These are phyloP conservation scores for Brachyistius frenatus DNA, from an alignment of 2,113 vertebrate genomes.

Conservation along the genomic window DNA sequence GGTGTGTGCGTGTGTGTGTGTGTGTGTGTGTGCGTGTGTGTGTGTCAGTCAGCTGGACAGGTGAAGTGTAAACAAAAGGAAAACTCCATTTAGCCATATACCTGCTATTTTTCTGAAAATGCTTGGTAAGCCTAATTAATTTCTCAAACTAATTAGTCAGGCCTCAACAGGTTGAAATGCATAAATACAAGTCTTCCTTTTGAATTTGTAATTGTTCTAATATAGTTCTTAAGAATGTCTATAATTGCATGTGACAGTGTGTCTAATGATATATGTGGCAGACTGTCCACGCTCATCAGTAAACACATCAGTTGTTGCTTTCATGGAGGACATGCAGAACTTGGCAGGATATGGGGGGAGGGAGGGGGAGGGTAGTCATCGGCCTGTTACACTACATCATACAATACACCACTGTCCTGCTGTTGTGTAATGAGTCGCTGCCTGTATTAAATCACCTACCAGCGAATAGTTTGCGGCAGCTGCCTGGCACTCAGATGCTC, in stretches of 20 bases:
- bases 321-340: constrained; percentile 53
- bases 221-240: neutral
- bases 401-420: constrained; percentile 74
- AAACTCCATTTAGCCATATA: neutral
- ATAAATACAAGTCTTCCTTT: neutral
- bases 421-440: constrained; percentile 63
- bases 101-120: neutral
- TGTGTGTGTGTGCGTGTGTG: too few relatives aligned
- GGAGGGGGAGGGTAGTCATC: constrained; percentile 51
- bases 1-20: neutral
- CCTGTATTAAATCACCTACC: constrained; percentile 58
- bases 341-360: constrained; percentile 62
- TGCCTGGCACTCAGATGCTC: constrained; percentile 32
- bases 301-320: constrained; percentile 66
- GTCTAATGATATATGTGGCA: neutral
- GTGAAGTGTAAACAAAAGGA: neutral
- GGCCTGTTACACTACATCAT: constrained; percentile 54
- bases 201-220: neutral
- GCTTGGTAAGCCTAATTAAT: neutral
- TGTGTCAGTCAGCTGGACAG: constrained; percentile 7
- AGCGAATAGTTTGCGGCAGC: constrained; percentile 54
- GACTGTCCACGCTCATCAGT: constrained; percentile 1
- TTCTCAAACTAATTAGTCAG: neutral
- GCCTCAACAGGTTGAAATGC: neutral
- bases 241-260: neutral